These are phyloP conservation scores for Mohoua ochrocephala DNA, from an alignment of 2,113 vertebrate genomes.

Conservation along the genomic window DNA sequence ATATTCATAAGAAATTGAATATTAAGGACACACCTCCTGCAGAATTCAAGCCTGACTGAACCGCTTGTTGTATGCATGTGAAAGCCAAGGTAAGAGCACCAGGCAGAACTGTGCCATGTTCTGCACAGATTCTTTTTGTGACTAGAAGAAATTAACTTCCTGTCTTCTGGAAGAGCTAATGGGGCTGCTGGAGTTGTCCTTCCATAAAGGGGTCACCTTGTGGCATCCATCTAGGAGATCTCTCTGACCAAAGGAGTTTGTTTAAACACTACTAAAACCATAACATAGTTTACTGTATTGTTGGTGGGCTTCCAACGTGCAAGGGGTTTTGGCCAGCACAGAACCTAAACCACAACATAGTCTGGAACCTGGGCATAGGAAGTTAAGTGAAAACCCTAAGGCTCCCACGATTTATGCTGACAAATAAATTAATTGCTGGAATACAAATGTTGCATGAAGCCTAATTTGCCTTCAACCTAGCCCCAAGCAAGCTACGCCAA, in stretches of 20 bases:
- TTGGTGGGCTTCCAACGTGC: not conserved
- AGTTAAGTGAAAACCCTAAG: not conserved
- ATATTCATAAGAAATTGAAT: conserved; percentile 69
- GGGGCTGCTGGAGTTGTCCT: not conserved
- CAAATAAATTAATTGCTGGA: not conserved
- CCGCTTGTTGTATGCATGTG: not conserved
- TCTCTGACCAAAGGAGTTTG: not conserved
- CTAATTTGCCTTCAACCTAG: not conserved
- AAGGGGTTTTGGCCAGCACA: not conserved
- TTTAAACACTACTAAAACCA: not conserved
- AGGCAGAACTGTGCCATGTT: not conserved
- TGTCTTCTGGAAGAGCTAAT: not conserved
- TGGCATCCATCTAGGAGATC: not conserved
- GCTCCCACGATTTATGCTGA: not conserved
- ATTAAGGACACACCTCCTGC: conserved; percentile 53
- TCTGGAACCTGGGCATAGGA: not conserved
- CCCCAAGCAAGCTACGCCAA: not conserved
- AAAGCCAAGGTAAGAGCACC: not conserved
- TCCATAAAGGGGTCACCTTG: too few relatives aligned
- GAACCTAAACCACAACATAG: not conserved
- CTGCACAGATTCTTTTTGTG: not conserved
- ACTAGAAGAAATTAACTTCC: not conserved
- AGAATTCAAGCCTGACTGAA: not conserved
- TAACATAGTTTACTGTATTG: not conserved
- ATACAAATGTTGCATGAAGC: not conserved